Conservation (phyloP, 2,888 invertebrate genomes). For the Pinctada fucata region DNA sequence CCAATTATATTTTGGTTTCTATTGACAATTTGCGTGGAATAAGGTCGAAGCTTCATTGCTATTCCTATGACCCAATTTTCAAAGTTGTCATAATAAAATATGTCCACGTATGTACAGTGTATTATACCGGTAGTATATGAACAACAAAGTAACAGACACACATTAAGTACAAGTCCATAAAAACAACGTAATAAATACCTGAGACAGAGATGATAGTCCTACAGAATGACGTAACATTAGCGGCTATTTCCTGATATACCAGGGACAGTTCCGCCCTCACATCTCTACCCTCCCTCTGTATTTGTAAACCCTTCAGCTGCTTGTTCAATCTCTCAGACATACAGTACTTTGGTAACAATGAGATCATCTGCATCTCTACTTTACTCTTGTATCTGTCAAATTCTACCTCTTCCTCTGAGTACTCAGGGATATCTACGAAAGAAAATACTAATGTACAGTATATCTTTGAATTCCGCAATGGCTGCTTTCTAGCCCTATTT, state of each 20-base stretch:
- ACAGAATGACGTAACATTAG: constrained; percentile 73
- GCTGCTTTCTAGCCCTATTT: too few relatives aligned
- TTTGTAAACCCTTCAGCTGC: constrained; percentile 61
- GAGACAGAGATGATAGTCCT: constrained; percentile 65
- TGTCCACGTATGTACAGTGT: too few relatives aligned
- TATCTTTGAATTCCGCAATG: too few relatives aligned
- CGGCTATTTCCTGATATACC: constrained; percentile 69
- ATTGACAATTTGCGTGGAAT: too few relatives aligned
- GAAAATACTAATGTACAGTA: not conserved
- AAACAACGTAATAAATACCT: constrained; percentile 7
- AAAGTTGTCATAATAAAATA: too few relatives aligned
- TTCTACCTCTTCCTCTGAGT: constrained; percentile 60
- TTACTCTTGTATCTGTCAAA: constrained; percentile 79
- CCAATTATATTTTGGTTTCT: too few relatives aligned
- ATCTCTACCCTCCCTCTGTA: constrained; percentile 52
- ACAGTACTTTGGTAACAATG: constrained; percentile 84
- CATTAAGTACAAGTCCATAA: too few relatives aligned
- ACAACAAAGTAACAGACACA: too few relatives aligned
- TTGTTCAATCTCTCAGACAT: constrained; percentile 67
- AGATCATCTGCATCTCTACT: constrained; percentile 86
- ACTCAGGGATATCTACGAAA: not conserved
- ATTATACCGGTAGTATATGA: too few relatives aligned
- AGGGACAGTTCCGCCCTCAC: constrained; percentile 59
- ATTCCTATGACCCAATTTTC: too few relatives aligned
- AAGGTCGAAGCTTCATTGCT: too few relatives aligned